Conservation (phyloP, 2,113 vertebrate genomes). For the Oreochromis spilurus region DNA sequence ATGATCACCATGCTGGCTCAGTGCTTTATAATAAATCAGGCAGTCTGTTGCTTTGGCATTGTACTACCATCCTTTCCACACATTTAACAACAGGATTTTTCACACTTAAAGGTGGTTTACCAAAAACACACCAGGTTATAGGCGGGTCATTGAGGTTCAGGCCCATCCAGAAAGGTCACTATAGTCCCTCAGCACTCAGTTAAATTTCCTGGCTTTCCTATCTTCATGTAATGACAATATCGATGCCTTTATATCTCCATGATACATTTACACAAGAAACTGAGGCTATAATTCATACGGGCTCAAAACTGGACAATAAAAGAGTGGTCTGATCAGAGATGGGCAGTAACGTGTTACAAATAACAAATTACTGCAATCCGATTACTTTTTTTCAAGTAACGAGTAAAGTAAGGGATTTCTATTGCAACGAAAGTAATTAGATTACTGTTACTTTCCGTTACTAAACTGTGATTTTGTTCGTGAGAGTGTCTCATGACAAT, state of each 20-base stretch:
- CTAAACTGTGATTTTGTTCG: neutral
- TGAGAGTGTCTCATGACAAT: neutral
- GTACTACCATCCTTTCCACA: neutral
- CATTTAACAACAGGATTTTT: neutral
- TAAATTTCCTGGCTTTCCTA: too few species aligned
- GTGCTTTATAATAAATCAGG: constrained; percentile 10
- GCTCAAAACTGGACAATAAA: neutral
- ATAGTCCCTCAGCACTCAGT: neutral
- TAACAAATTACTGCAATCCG: neutral
- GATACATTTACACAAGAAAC: neutral
- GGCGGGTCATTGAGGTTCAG: accelerated
- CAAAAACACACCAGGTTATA: neutral
- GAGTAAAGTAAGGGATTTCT: neutral
- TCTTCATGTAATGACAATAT: neutral
- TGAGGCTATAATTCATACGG: neutral
- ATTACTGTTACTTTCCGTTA: neutral
- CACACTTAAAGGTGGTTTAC: neutral
- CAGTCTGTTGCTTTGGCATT: constrained; percentile 21
- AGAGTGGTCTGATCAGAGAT: neutral
- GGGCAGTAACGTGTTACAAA: neutral
- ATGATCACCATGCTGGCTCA: neutral
- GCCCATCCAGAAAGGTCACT: neutral
- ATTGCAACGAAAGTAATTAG: neutral
- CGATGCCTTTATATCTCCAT: neutral
- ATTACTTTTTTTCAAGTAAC: neutral